Evolutionary conservation across 2,888 invertebrate species (phyloP), one percentile per base, ranked within the genome.

Genomic region (Cosmia pyralina): DNA sequence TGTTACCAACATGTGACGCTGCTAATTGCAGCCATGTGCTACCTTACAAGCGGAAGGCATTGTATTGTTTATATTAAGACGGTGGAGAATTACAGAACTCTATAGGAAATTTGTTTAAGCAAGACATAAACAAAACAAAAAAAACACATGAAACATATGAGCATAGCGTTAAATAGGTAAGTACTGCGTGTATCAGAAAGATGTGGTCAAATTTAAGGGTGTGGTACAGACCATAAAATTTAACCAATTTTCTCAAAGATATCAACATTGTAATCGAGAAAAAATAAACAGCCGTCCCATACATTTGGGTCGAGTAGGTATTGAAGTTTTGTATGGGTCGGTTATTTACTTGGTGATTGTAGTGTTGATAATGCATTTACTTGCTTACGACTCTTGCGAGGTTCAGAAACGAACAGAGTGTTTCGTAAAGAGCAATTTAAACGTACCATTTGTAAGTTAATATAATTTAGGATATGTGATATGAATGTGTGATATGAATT

Each of bases 21-120:
- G 57, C 59, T 82, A 65, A 60, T 78, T 65, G 59, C 13, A 63
- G n/a, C 34, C 50, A 82, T 46, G 48, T 77, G 82, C 82, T 77
- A 77, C 82, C 82, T 67, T 55, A n/a, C 38, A 13, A 41, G 28
- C 17, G 7, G 41, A 19, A 59, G 48, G 28, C 34, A 22, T 44
- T 74, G 34, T 19, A 2, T 46, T 48, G 59, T 53, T 53, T 79
- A 46, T 38, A 4, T 69, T 50, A 34, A 15, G 44, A 57, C 6
- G 3, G 38, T 71, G 13, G 59, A 15, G 13, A 0, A 60, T 75
- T 60, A 59, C n/a, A 46, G 17, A 7, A 4, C 5, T 0, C 2
- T 41, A 22, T n/a, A 8, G 10, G 11, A 41, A 41, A 22, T 72
- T 70, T 0, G 15, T 38, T 38, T 7, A n/a, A 28, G 28, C 28